A percentile compares a stretch with the other conserved stretches of the same genome.
phyloP scores from a whole-genome alignment of 2,888 invertebrate genomes.

The Diarsia mendica region DNA sequence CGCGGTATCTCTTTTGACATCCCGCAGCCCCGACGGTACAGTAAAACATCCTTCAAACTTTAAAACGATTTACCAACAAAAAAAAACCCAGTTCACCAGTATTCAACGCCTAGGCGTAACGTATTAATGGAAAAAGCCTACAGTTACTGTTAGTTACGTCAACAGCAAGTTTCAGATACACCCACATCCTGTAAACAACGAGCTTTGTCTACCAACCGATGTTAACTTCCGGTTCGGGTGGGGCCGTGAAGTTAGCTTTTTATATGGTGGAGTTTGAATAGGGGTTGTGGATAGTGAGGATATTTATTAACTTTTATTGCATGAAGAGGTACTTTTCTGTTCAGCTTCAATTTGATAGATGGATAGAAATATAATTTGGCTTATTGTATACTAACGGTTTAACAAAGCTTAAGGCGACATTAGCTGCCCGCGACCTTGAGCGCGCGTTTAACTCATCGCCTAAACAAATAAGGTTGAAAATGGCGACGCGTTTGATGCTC shows the following conservation, averaged over 20 bases:
- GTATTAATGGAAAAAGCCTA: conserved; percentile 62
- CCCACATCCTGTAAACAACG: conserved; percentile 74
- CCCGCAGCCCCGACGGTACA: too few species aligned
- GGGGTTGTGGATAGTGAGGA: not conserved
- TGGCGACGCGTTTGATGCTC: too few species aligned
- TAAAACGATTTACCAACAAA: not conserved
- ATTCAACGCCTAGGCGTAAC: conserved; percentile 20
- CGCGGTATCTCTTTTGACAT: too few species aligned
- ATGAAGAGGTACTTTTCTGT: not conserved
- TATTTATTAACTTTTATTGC: not conserved
- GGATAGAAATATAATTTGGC: not conserved
- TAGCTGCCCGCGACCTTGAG: too few species aligned
- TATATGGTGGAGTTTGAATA: not conserved
- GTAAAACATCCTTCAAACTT: not conserved
- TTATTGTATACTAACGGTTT: not conserved
- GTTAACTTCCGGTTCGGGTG: conserved; percentile 71
- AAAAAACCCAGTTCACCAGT: not conserved
- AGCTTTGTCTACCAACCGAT: conserved; percentile 74
- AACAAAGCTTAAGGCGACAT: too few species aligned
- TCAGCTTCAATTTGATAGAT: not conserved
- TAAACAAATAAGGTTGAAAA: too few species aligned
- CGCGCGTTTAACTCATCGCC: too few species aligned
- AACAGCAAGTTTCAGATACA: conserved; percentile 68
- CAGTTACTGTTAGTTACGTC: conserved; percentile 60
- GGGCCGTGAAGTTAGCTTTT: conserved; percentile 43